A percentile compares a stretch with the other conserved stretches of the same genome.
Conservation (phyloP, 2,113 vertebrate species). For the Arenaria interpres region DNA sequence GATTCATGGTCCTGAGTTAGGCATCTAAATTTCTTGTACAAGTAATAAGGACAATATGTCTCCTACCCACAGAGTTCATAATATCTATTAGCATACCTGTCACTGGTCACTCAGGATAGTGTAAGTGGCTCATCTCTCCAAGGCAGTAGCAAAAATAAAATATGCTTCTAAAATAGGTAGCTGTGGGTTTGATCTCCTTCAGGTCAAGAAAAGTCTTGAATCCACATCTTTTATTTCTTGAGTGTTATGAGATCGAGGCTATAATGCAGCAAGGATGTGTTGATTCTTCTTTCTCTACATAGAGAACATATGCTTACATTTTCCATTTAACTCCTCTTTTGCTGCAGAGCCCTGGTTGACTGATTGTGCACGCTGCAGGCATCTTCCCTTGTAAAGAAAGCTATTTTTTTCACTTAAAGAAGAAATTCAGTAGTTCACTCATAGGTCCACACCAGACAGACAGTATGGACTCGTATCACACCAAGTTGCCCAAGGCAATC, state of each 20-base stretch:
- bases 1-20: background rate
- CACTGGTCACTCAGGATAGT: background rate
- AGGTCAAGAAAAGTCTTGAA: background rate
- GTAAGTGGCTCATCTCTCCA: background rate
- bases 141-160: background rate
- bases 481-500: background rate
- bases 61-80: background rate
- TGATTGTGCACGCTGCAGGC: background rate
- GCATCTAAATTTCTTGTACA: background rate
- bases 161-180: background rate
- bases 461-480: background rate
- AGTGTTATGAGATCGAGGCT: background rate
- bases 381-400: background rate
- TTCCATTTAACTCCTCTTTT: background rate
- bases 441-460: accelerated
- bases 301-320: background rate
- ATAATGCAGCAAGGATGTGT: background rate
- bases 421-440: background rate
- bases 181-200: background rate
- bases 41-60: background rate
- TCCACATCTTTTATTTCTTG: background rate
- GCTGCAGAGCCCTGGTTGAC: background rate
- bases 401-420: background rate
- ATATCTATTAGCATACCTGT: background rate
- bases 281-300: background rate